Base-by-base conservation (phyloP, 1,140 invertebrate genomes). In the Drosophila neocordata region DNA sequence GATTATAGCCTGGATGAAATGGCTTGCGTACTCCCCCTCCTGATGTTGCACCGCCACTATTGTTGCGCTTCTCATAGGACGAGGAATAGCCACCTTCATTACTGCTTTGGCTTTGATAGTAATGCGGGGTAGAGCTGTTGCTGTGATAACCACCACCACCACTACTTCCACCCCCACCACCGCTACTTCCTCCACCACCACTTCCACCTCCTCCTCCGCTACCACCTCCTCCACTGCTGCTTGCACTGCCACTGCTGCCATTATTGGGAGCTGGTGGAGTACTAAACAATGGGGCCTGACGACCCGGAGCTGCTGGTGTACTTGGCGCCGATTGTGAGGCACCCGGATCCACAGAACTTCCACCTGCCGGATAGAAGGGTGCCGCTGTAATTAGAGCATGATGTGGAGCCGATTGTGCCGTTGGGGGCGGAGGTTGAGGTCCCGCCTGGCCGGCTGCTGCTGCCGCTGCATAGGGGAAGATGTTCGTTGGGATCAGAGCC, bases 321-420 rank as follows among this genome's bases (percentile, higher is more conserved):
- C 89, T 91, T 0, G 91, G 90, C 5, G 91, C 89, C 9, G 91
- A 92, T 52, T 92, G 91, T 1, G 90, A 84, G 12, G 73, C 74
- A 5, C 57, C 55, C 6, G 27, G 63, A 57, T 73, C 76, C 59
- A 79, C 69, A 12, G 37, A 34, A 6, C 78, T 77, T 8, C 67
- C 70, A n/a, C 66, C 55, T 4, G 80, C 67, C 11, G 79, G 12
- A 22, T 91, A 91, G 51, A 91, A 85, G 8, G 90, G 89, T 11
- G 72, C 56, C 3, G 83, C 79, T 0, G 87, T 83, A 31, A 91
- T 91, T 44, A 91, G 73, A 31, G 90, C 72, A 59, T 91, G 82
- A 53, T 87, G 82, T 1, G 74, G 69, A 6, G 72, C 75, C 8
- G 68, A 55, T 34, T 84, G 84, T 4, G 65, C 18, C 2, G 66